Conservation (phyloP, 1,140 invertebrate species). For the Kradibia gibbosae region DNA sequence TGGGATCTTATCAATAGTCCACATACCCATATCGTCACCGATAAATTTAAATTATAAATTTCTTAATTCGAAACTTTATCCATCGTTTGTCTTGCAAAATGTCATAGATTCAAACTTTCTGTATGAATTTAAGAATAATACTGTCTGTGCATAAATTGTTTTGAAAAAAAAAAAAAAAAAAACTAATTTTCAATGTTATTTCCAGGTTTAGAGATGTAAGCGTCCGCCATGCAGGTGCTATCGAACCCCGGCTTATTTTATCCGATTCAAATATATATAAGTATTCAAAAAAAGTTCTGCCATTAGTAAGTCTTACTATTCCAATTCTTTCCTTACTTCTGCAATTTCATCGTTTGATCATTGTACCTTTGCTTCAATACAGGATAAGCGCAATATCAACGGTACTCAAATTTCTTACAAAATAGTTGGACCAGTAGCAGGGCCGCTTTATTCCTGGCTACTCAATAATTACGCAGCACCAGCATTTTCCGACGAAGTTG, state of each 20-base stretch:
- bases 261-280: conserved; percentile 58
- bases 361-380: conserved; percentile 38
- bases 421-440: conserved; percentile 54
- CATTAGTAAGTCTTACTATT: conserved; percentile 50
- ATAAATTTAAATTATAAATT: conserved; percentile 53
- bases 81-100: conserved; percentile 57
- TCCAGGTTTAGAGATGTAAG: conserved; percentile 60
- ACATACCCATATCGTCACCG: conserved; percentile 52
- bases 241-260: conserved; percentile 50
- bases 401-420: conserved; percentile 57
- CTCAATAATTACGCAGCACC: conserved; percentile 53
- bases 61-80: conserved; percentile 56
- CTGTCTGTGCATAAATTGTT: conserved; percentile 12
- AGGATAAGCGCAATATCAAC: conserved; percentile 54
- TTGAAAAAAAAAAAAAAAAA: too few relatives aligned
- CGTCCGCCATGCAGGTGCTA: conserved; percentile 57
- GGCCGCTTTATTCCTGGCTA: conserved; percentile 56
- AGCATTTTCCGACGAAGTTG: conserved; percentile 41
- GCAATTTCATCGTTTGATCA: conserved; percentile 22
- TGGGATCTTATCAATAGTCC: conserved; percentile 55
- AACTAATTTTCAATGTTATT: conserved; percentile 10
- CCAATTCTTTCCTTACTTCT: conserved; percentile 1
- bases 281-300: conserved; percentile 54
- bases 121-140: conserved; percentile 49
- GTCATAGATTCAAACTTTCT: conserved; percentile 57